Evolutionary conservation across 2,113 vertebrate genomes (phyloP).

Genomic region (Etia nguti): DNA sequence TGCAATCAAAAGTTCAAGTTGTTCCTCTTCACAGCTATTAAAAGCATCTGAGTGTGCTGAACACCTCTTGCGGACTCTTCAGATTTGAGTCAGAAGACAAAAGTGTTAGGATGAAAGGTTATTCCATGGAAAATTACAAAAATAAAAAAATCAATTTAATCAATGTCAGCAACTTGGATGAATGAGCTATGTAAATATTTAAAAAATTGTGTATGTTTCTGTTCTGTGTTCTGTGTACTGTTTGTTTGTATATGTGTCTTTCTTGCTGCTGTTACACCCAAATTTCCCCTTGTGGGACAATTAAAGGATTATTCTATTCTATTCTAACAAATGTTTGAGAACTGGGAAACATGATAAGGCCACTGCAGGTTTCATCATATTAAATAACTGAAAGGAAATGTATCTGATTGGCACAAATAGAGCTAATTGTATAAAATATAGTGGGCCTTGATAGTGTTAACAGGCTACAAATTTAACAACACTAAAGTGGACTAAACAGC

Average conservation of each 20-base stretch:
- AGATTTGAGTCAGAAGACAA: background rate
- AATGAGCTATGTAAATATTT: too few relatives aligned
- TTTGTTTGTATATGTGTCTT: too few relatives aligned
- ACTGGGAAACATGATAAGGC: background rate
- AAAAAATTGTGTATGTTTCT: too few relatives aligned
- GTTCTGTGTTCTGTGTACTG: too few relatives aligned
- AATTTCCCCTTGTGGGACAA: too few relatives aligned
- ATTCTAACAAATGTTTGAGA: background rate
- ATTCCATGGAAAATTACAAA: background rate
- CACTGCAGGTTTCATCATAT: background rate
- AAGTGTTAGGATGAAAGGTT: background rate
- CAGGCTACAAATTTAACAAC: background rate
- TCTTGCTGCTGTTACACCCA: too few relatives aligned
- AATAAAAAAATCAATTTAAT: background rate
- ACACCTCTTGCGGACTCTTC: background rate
- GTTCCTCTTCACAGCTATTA: background rate
- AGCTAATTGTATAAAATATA: background rate
- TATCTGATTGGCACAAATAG: background rate
- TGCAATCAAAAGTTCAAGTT: background rate
- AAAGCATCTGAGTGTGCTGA: background rate
- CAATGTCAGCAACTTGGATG: background rate
- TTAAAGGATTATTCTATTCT: too few relatives aligned
- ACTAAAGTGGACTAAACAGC: background rate
- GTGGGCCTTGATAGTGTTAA: background rate
- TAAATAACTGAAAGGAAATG: background rate